Base-by-base conservation (phyloP, 64 coral and sea anemone genomes). In the Pocillopora damicornis region DNA sequence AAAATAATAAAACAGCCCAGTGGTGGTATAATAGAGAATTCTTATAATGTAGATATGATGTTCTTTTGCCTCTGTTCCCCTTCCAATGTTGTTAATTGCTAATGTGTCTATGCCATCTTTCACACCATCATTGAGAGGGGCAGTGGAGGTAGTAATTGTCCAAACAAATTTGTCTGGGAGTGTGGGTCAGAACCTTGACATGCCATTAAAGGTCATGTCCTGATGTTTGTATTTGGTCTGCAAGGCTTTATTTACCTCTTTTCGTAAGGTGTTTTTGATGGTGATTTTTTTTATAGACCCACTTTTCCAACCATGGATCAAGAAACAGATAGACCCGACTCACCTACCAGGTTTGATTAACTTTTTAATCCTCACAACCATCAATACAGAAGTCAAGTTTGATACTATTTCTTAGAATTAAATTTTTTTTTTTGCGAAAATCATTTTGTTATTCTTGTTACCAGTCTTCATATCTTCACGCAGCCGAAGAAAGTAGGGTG, bases 301-400 rank as follows among this genome's bases (percentile, higher is more conserved):
- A 61, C 90, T 17, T 79, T 76, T 23, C 92, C 88, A 59, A 81
- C 76, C 60, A 37, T 90, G 20, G 92, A 94, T 75, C 88, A 85
- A 76, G 92, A 94, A 30, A 76, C 79, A 81, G 92, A 94, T 10
- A 79, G 92, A 59, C 88, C 92, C 2, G 92, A 94, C 15, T 90
- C 92, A 22, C 92, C 92, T 42, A 87, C 83, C 5, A 94, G 92
- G 92, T 94, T 71, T 85, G 65, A 11, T 30, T 11, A 71, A 71
- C 25, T 11, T 71, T 5, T 2, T 10, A 23, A 30, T 26, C n/a
- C n/a, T 23, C 67, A 71, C 25, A 11, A 9, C 18, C n/a, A 23
- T 20, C n/a, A 51, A 22, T 30, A 10, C 67, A n/a, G 11, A 9
- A 2, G 67, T 25, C 11, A 23, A 5, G 20, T 71, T 11, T 71